Evolutionary conservation across 1,140 invertebrate species (phyloP).

Genomic region (Aradophagus sp.): DNA sequence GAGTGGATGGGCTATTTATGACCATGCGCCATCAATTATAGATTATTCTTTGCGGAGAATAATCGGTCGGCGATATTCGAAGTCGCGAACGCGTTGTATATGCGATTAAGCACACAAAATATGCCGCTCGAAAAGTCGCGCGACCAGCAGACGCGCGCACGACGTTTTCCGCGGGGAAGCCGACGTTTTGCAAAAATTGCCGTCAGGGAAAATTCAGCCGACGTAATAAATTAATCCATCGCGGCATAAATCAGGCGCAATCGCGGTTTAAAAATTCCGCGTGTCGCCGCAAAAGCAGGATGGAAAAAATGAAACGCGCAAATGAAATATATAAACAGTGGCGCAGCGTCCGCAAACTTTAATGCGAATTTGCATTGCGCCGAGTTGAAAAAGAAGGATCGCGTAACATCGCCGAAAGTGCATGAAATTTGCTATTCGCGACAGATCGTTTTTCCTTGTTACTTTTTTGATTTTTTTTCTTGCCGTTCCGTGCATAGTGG

Average conservation of each 20-base stretch:
- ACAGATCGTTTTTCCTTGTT: constrained; percentile 18
- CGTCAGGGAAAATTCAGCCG: constrained; percentile 5
- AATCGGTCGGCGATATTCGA: too few relatives aligned
- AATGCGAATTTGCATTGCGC: constrained; percentile 31
- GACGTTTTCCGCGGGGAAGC: too few relatives aligned
- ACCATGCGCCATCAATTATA: too few relatives aligned
- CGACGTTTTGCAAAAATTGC: too few relatives aligned
- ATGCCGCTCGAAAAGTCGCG: too few relatives aligned
- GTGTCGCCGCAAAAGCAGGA: neutral
- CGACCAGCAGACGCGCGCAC: too few relatives aligned
- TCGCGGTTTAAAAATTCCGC: constrained; percentile 32
- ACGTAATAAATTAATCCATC: constrained; percentile 21
- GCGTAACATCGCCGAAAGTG: constrained; percentile 24
- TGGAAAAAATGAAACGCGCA: constrained; percentile 25
- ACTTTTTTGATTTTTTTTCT: too few relatives aligned
- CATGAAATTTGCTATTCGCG: constrained; percentile 14
- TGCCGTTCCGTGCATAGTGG: neutral
- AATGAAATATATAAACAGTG: constrained; percentile 37
- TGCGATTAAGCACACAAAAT: too few relatives aligned
- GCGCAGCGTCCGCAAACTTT: constrained; percentile 14
- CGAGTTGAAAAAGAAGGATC: constrained; percentile 18
- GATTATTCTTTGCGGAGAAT: too few relatives aligned
- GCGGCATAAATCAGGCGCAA: constrained; percentile 28
- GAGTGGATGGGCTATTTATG: too few relatives aligned
- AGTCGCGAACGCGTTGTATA: too few relatives aligned